These are phyloP conservation scores for Tetramorium simillimum DNA, from an alignment of 1,140 invertebrate species.

Conservation along the genomic window DNA sequence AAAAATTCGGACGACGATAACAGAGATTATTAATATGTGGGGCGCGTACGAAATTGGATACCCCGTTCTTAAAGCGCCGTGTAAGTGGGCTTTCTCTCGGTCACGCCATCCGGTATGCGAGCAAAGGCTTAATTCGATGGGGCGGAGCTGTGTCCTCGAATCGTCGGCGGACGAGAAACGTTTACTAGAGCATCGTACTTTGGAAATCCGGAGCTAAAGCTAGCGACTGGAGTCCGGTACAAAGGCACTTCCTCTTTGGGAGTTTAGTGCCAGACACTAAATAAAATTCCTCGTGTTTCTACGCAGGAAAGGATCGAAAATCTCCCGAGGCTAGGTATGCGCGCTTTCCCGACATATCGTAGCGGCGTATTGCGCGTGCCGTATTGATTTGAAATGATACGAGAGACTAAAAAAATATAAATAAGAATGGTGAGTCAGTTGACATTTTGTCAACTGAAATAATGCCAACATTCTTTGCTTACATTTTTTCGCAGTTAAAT, in stretches of 20 bases:
- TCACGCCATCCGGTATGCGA: slow-evolving; percentile 24
- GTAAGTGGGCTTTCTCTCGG: not conserved
- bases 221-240: slow-evolving; percentile 39
- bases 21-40: not conserved
- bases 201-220: slow-evolving; percentile 39
- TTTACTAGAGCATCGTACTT: slow-evolving; percentile 46
- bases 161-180: slow-evolving; percentile 40
- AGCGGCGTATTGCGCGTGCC: not conserved
- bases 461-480: not conserved
- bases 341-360: not conserved
- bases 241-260: slow-evolving; percentile 50
- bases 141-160: slow-evolving; percentile 33
- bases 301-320: not conserved
- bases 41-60: slow-evolving; percentile 16
- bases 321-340: slow-evolving; percentile 8
- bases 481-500: not conserved
- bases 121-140: slow-evolving; percentile 54
- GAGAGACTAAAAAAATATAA: not conserved
- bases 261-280: slow-evolving; percentile 52
- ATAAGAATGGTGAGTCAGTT: not conserved
- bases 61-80: not conserved
- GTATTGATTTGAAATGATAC: slow-evolving; percentile 5
- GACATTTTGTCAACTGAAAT: not conserved
- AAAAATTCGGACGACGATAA: not conserved
- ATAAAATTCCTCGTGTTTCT: slow-evolving; percentile 58